These are phyloP conservation scores for Probosciger aterrimus DNA, from an alignment of 2,113 vertebrate genomes.

Conservation along the genomic window DNA sequence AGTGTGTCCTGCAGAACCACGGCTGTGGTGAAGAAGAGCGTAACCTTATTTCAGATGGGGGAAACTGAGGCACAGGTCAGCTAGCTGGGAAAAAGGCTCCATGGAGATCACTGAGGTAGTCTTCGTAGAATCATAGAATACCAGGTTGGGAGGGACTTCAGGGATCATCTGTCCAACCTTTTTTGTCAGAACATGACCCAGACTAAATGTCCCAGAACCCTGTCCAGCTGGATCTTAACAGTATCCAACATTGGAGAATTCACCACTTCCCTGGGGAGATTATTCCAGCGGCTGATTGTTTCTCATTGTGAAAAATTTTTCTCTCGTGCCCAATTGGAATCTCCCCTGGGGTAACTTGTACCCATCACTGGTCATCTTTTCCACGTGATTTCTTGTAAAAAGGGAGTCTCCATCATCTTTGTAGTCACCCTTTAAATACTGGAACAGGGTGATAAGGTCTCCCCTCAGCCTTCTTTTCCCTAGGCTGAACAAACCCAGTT, in stretches of 20 bases:
- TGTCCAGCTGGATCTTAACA: neutral
- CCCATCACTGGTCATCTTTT: neutral
- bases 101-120: neutral
- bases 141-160: neutral
- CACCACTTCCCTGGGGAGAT: neutral
- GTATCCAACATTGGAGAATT: neutral
- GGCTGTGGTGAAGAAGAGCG: neutral
- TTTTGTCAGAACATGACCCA: neutral
- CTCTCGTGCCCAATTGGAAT: neutral
- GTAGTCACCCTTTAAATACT: neutral
- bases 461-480: neutral
- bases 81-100: neutral
- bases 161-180: neutral
- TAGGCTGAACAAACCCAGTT: neutral
- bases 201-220: neutral
- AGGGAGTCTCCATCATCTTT: neutral
- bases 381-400: neutral
- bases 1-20: neutral
- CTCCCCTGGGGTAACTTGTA: neutral
- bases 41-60: neutral
- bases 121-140: neutral
- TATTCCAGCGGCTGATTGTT: neutral
- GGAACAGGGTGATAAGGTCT: neutral
- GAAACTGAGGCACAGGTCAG: neutral
- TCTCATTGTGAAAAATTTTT: neutral